Conservation (phyloP, 2,888 invertebrate genomes). For the Synergus laeviventris region DNA sequence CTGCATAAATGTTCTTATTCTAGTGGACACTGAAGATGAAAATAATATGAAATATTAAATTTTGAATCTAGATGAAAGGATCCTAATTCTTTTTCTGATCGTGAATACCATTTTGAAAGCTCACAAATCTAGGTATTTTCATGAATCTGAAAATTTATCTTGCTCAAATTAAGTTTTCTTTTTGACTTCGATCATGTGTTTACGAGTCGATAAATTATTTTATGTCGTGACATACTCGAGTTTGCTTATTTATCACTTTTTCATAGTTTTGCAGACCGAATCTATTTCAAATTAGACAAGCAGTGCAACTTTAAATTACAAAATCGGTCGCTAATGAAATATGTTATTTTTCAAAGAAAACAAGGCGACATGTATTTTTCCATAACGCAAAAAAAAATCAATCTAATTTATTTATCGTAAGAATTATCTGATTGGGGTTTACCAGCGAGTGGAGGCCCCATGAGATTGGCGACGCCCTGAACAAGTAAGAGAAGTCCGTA, state of each 20-base stretch:
- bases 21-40: too few relatives aligned
- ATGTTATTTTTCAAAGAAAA: too few relatives aligned
- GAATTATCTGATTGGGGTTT: slow-evolving; percentile 56
- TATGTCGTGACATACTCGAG: not conserved
- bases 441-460: slow-evolving; percentile 95
- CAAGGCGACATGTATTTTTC: too few relatives aligned
- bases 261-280: too few relatives aligned
- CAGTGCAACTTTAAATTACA: too few relatives aligned
- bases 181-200: not conserved
- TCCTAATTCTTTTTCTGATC: not conserved
- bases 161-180: not conserved
- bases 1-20: not conserved
- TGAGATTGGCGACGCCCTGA: slow-evolving; percentile 92
- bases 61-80: too few relatives aligned
- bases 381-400: too few relatives aligned
- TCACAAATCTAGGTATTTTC: not conserved
- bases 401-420: not conserved
- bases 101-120: not conserved
- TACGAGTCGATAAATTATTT: not conserved
- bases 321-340: too few relatives aligned
- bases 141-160: not conserved
- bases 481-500: slow-evolving; percentile 92
- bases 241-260: too few relatives aligned
- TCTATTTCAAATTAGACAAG: too few relatives aligned
- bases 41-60: too few relatives aligned